Evolutionary conservation across 1,140 invertebrate species (phyloP).

Genomic region (Formica selysi): DNA sequence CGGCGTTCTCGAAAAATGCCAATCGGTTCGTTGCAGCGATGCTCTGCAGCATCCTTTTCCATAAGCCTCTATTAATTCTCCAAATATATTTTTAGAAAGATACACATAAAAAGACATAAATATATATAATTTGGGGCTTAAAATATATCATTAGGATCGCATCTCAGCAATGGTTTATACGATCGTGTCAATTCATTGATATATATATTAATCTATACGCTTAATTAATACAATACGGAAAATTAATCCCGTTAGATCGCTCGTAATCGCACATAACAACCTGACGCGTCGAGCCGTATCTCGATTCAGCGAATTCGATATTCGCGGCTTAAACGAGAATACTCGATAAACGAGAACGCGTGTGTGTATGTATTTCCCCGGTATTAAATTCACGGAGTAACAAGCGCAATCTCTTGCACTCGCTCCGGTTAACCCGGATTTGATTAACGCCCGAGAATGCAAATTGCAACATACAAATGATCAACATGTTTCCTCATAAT

Average conservation of each 20-base stretch:
- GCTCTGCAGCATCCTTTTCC: not conserved
- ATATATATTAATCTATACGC: constrained; percentile 39
- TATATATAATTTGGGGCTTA: not conserved
- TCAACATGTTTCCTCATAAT: constrained; percentile 28
- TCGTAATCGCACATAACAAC: constrained; percentile 24
- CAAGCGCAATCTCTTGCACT: constrained; percentile 42
- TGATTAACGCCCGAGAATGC: constrained; percentile 30
- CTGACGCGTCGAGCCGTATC: constrained; percentile 25
- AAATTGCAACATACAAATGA: constrained; percentile 47
- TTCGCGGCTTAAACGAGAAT: constrained; percentile 38
- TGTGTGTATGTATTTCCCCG: not conserved
- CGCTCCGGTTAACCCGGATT: constrained; percentile 45
- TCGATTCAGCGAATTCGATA: constrained; percentile 25
- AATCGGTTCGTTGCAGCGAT: not conserved
- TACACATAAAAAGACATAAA: not conserved
- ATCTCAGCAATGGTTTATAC: constrained; percentile 22
- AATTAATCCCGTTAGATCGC: constrained; percentile 35
- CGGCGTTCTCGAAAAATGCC: not conserved
- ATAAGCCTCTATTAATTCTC: not conserved
- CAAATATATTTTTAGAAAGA: not conserved
- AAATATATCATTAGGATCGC: constrained; percentile 4
- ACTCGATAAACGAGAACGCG: constrained; percentile 31
- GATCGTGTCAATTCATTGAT: constrained; percentile 20
- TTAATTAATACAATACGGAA: constrained; percentile 38
- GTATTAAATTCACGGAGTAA: constrained; percentile 45